Conservation (phyloP, 2,113 vertebrate genomes). For the Calonectris borealis region DNA sequence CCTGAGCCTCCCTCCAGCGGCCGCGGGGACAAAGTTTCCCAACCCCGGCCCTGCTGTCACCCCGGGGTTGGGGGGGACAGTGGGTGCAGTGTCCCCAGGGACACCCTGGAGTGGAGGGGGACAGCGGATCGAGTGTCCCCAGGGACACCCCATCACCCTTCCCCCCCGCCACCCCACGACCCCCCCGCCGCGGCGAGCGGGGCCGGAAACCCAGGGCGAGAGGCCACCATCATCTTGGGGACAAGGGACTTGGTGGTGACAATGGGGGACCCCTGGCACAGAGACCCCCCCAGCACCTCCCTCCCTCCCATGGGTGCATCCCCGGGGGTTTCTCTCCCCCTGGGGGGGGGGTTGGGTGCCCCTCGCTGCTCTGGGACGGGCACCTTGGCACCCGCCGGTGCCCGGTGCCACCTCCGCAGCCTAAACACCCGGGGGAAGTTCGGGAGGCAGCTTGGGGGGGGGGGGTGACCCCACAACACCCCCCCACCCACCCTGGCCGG, state of each 20-base stretch:
- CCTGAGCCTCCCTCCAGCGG: not conserved
- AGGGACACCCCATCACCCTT: not conserved
- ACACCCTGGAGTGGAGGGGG: not conserved
- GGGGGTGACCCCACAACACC: not conserved
- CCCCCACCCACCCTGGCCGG: rapidly evolving
- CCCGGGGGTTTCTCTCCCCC: rapidly evolving
- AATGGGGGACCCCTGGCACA: rapidly evolving
- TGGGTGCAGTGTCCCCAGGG: rapidly evolving
- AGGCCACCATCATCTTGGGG: not conserved
- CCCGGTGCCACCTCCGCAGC: not conserved
- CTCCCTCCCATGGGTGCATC: not conserved
- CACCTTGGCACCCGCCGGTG: rapidly evolving
- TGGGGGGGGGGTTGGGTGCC: rapidly evolving
- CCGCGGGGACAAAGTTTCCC: constrained; percentile 1
- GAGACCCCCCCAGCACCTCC: not conserved
- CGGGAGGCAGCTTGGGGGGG: rapidly evolving
- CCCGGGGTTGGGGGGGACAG: rapidly evolving
- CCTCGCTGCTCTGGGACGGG: rapidly evolving
- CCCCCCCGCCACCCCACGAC: rapidly evolving
- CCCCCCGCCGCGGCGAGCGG: rapidly evolving
- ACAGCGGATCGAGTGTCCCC: rapidly evolving
- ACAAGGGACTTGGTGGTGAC: not conserved
- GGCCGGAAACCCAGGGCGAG: rapidly evolving
- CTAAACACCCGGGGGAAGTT: no score
- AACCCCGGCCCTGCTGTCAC: not conserved